Evolutionary conservation across 2,113 vertebrate genomes (phyloP).

Genomic region (Rattus rattus): DNA sequence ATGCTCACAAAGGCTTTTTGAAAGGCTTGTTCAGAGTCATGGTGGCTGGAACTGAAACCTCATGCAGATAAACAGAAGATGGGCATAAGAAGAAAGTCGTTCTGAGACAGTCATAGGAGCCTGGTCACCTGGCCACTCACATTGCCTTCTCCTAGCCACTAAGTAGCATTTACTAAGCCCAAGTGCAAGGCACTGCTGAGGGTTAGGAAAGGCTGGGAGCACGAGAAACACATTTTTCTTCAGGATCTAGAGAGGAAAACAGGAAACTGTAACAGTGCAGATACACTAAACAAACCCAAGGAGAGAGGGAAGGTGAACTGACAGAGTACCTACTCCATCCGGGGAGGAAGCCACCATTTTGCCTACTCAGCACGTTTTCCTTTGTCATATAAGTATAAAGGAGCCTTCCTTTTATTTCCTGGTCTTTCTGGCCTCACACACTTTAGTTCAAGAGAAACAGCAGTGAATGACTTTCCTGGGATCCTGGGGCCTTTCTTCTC

Average conservation of each 20-base stretch:
- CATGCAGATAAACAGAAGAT: neutral
- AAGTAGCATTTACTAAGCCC: neutral
- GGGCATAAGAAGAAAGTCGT: neutral
- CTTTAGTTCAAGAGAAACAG: neutral
- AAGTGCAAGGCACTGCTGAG: neutral
- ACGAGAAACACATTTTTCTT: slow-evolving; percentile 53
- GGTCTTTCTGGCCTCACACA: neutral
- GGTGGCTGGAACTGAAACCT: neutral
- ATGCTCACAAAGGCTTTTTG: neutral
- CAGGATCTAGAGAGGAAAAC: slow-evolving; percentile 65
- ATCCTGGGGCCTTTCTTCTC: neutral
- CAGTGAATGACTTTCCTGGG: neutral
- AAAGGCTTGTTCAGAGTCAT: neutral
- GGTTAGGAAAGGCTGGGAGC: neutral
- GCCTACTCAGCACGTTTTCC: slow-evolving; percentile 54
- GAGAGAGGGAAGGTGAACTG: slow-evolving; percentile 47
- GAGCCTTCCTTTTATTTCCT: neutral
- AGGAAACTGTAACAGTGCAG: slow-evolving; percentile 68
- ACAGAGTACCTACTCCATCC: slow-evolving; percentile 54
- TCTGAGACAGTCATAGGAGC: neutral
- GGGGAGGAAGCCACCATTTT: slow-evolving; percentile 68
- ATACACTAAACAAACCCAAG: slow-evolving; percentile 38
- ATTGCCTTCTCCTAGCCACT: neutral
- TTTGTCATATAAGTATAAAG: slow-evolving; percentile 67
- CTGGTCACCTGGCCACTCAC: neutral